Evolutionary conservation across 1,140 invertebrate genomes (phyloP).

Genomic region (Nebria ingens): DNA sequence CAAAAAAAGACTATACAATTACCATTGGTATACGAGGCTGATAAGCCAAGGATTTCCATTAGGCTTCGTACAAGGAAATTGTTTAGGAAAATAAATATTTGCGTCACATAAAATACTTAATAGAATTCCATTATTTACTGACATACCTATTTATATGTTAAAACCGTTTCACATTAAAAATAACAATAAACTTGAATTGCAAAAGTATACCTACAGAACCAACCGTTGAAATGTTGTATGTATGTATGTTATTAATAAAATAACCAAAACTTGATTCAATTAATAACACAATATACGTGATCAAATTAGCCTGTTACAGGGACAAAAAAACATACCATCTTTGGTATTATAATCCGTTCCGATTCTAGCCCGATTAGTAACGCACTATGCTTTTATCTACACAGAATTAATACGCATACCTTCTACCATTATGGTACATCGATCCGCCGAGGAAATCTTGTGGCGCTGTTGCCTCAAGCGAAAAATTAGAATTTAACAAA

Average conservation of each 20-base stretch:
- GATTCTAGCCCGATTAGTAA: neutral
- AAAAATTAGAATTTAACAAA: no score
- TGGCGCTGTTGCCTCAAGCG: no score
- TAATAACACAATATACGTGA: neutral
- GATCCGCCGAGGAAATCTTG: neutral
- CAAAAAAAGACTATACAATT: neutral
- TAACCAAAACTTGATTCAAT: neutral
- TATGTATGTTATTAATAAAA: slow-evolving; percentile 1
- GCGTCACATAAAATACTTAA: neutral
- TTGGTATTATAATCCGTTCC: neutral
- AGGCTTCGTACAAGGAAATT: neutral
- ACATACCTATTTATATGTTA: no score
- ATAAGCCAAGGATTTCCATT: neutral
- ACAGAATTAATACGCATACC: neutral
- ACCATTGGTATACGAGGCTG: neutral
- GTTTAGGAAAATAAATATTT: neutral
- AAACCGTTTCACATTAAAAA: no score
- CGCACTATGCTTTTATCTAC: slow-evolving; percentile 1
- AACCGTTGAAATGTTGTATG: no score
- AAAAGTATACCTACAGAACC: no score
- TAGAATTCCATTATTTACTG: no score
- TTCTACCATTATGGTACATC: neutral
- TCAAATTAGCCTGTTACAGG: no score
- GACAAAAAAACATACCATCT: neutral
- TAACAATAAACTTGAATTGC: no score